These are phyloP conservation scores for Cervus canadensis DNA, from an alignment of 2,113 vertebrate species.

Conservation along the genomic window DNA sequence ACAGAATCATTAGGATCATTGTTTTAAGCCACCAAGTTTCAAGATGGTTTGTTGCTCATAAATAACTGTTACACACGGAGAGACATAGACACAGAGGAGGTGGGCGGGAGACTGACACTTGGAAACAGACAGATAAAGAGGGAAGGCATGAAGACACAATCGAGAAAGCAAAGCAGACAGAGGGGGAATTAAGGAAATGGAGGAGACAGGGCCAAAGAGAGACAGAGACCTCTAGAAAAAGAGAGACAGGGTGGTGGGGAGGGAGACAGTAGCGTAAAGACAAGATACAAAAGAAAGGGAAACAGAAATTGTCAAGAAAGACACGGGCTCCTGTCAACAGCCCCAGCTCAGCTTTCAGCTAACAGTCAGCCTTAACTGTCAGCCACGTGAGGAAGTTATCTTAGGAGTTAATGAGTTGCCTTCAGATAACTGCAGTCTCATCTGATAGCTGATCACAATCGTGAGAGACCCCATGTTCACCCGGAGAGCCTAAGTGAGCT, in stretches of 20 bases:
- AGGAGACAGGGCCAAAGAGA: neutral
- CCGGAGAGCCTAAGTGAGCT: neutral
- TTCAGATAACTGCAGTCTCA: neutral
- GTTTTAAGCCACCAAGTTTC: neutral
- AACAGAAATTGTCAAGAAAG: neutral
- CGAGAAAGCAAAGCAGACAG: neutral
- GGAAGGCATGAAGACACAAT: neutral
- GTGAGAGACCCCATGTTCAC: neutral
- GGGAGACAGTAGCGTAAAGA: neutral
- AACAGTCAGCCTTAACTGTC: neutral
- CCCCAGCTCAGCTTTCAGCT: neutral
- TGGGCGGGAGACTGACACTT: neutral
- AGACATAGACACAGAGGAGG: neutral
- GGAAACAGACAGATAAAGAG: neutral
- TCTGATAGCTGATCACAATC: neutral
- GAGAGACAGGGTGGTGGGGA: neutral
- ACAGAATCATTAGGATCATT: neutral
- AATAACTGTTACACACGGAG: neutral
- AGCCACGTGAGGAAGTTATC: neutral
- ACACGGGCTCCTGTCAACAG: rapidly evolving
- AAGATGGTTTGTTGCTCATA: neutral
- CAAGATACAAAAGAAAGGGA: neutral
- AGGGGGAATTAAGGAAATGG: neutral
- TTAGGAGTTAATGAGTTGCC: neutral
- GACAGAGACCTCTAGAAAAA: neutral